Evolutionary conservation across 1,140 invertebrate species (phyloP).

Genomic region (Pomacea maculata): DNA sequence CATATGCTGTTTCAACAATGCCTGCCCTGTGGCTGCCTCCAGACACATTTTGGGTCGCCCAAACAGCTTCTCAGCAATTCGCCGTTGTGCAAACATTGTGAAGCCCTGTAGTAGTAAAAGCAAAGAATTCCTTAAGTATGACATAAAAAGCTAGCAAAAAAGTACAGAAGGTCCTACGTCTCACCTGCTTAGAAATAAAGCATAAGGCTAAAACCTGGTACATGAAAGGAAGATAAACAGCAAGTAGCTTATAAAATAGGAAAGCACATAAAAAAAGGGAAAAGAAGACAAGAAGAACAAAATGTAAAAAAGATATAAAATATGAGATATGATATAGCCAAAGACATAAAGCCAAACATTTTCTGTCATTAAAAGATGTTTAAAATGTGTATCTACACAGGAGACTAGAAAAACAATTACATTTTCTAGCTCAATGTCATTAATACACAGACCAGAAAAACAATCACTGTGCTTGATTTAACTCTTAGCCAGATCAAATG

Average conservation of each 20-base stretch:
- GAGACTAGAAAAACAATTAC: no score
- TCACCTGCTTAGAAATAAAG: no score
- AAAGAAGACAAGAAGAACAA: not conserved
- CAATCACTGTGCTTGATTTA: no score
- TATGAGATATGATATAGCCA: no score
- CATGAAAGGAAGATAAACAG: not conserved
- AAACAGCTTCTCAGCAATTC: constrained; percentile 39
- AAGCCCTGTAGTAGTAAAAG: constrained; percentile 72
- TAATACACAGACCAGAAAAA: no score
- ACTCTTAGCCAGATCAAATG: no score
- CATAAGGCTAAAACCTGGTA: not conserved
- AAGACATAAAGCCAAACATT: no score
- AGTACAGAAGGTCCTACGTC: not conserved
- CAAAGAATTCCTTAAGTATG: not conserved
- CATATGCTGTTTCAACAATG: constrained; percentile 41
- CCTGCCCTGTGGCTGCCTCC: constrained; percentile 36
- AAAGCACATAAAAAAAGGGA: not conserved
- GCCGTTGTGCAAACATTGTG: constrained; percentile 68
- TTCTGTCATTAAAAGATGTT: no score
- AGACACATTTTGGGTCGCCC: constrained; percentile 39
- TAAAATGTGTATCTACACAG: no score
- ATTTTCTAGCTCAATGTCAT: no score
- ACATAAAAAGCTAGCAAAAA: not conserved
- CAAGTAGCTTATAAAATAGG: not conserved
- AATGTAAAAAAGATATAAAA: no score